Evolutionary conservation across 1,140 invertebrate genomes (phyloP), one percentile per base, ranked within the genome.

Genomic region (Drosophila truncata): DNA sequence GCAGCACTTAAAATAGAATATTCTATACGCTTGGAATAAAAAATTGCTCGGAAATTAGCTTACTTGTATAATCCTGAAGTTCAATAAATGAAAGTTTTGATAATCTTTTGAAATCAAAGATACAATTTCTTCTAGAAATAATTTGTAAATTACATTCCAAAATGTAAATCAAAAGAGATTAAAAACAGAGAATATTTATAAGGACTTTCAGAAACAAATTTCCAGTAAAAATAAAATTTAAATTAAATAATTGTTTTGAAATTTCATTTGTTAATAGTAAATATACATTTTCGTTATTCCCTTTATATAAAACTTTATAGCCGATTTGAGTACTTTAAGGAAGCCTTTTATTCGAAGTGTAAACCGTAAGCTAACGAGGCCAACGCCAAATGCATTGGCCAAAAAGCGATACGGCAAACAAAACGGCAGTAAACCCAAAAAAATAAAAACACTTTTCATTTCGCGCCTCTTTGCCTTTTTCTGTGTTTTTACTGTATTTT

Each of bases 301-400:
- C 27, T 27, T 27, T 27, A 5, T 27, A 27, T 27, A 27, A 3
- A 27, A 27, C 2, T 27, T 2, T 27, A 3, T 27, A 3, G 27
- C 27, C n/a, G n/a, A 23, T 2, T 23, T 46, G 10, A 14, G 4
- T 18, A 11, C 11, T 29, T 20, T 4, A 54, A 35, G 14, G 31
- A 5, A 13, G 2, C 7, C n/a, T 3, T n/a, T 55, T 23, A 23
- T 55, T 55, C 31, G 31, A 10, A 55, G 52, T 55, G 52, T 35
- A 31, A 10, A 41, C 55, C 35, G 35, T 60, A 77, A 67, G 63
- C 63, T 78, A 62, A 62, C 54, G 76, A 79, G 79, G 70, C 66
- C 52, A 87, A 80, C 52, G 29, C 50, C 83, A 76, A 88, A 81
- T 85, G 82, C 81, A 90, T 76, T 82, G 85, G 80, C 85, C 61